These are phyloP conservation scores for Ceratina japonica DNA, from an alignment of 1,140 invertebrate genomes.

Conservation along the genomic window DNA sequence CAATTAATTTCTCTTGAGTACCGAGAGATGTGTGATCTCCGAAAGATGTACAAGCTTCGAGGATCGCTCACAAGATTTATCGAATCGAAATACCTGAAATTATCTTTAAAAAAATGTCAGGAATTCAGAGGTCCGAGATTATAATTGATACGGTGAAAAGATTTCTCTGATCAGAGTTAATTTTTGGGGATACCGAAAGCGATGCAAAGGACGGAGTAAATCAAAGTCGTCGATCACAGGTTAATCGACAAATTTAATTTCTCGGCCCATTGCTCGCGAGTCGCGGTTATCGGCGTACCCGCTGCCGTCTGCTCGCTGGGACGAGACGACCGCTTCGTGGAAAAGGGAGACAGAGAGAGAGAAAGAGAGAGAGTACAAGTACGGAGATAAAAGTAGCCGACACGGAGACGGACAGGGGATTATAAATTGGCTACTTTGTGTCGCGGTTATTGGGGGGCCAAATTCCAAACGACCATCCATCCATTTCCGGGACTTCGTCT, in stretches of 20 bases:
- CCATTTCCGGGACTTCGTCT: slow-evolving; percentile 63
- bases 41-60: neutral
- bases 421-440: slow-evolving; percentile 71
- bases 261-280: slow-evolving; percentile 53
- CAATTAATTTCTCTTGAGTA: slow-evolving; percentile 62
- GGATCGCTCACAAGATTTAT: no score
- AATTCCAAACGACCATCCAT: slow-evolving; percentile 71
- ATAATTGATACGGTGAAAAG: neutral
- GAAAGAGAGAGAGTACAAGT: slow-evolving; percentile 18
- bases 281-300: slow-evolving; percentile 47
- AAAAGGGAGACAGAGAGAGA: neutral
- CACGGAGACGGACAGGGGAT: slow-evolving; percentile 54
- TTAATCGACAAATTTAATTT: slow-evolving; percentile 67
- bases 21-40: no score
- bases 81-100: no score
- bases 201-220: neutral
- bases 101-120: neutral
- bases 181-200: neutral
- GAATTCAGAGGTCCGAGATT: neutral
- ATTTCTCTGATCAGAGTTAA: neutral
- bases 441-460: slow-evolving; percentile 68
- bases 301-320: slow-evolving; percentile 38
- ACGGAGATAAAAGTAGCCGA: slow-evolving; percentile 54
- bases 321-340: slow-evolving; percentile 23
- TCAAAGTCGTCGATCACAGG: slow-evolving; percentile 43